Percentiles rank a stretch among this genome's conserved stretches.
Evolutionary conservation across 1,140 invertebrate genomes (phyloP).

Genomic region (Drosophila repletoides): DNA sequence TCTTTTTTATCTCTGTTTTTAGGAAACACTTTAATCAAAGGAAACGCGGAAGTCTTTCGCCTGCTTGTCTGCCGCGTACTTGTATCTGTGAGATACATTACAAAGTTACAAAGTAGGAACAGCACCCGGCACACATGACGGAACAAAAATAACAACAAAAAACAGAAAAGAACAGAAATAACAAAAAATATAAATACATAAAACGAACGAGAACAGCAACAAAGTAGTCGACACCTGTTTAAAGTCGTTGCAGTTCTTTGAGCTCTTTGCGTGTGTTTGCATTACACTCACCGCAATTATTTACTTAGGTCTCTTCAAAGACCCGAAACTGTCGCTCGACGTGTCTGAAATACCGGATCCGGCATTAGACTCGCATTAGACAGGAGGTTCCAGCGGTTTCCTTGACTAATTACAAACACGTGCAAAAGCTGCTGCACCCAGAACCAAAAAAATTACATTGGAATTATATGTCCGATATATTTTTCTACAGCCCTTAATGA

Average conservation of each 20-base stretch:
- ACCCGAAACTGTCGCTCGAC: constrained; percentile 9
- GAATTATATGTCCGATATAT: too few relatives aligned
- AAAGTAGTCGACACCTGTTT: constrained; percentile 52
- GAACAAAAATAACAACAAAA: constrained; percentile 24
- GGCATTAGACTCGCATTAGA: constrained; percentile 9
- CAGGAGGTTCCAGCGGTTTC: background rate
- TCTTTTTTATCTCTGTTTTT: too few relatives aligned
- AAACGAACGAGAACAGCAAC: too few relatives aligned
- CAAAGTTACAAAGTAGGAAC: constrained; percentile 13
- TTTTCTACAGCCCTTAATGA: too few relatives aligned
- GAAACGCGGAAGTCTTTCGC: constrained; percentile 29
- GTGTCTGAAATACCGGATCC: background rate
- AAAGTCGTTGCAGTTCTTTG: constrained; percentile 45
- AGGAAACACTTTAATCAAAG: background rate
- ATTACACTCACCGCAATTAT: constrained; percentile 50
- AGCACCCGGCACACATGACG: constrained; percentile 30
- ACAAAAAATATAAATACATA: constrained; percentile 19
- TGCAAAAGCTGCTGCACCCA: too few relatives aligned
- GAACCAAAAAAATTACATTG: too few relatives aligned
- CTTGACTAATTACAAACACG: constrained; percentile 14
- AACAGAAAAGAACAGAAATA: constrained; percentile 6
- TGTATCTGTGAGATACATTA: constrained; percentile 20
- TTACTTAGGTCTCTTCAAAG: constrained; percentile 39
- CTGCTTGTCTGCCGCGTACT: constrained; percentile 17
- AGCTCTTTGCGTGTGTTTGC: constrained; percentile 43